phyloP scores from a whole-genome alignment of 2,113 vertebrate species.

The Columba janthina region DNA sequence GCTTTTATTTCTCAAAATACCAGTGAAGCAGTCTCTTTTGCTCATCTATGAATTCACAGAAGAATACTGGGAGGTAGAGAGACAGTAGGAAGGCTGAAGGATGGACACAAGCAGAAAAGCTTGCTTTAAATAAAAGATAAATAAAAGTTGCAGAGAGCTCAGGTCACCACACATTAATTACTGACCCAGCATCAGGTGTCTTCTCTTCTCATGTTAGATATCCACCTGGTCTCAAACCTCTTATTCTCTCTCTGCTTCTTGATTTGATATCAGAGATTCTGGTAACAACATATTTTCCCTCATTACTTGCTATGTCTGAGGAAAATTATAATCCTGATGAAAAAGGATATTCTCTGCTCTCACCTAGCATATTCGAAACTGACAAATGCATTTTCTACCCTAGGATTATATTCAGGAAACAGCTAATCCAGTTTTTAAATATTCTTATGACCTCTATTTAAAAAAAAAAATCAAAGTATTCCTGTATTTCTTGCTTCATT shows the following conservation, averaged over 20 bases:
- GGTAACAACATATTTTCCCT: neutral
- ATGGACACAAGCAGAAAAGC: neutral
- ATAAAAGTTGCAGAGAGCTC: neutral
- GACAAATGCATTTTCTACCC: neutral
- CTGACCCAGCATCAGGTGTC: neutral
- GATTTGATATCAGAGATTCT: neutral
- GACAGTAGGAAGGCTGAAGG: neutral
- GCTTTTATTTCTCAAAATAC: neutral
- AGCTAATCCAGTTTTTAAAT: neutral
- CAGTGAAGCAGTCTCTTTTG: neutral
- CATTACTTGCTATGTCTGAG: neutral
- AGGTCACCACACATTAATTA: neutral
- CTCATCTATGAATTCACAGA: neutral
- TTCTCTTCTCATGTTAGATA: neutral
- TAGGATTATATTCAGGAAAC: neutral
- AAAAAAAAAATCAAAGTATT: neutral
- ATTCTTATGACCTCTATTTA: neutral
- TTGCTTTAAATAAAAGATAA: neutral
- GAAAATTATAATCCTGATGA: neutral
- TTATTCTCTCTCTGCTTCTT: neutral
- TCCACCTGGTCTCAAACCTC: neutral
- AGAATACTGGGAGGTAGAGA: neutral
- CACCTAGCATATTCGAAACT: neutral
- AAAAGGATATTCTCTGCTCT: neutral
- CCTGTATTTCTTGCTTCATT: neutral